phyloP scores from a whole-genome alignment of 2,797 vertebrate species.

The Rhincodon typus region DNA sequence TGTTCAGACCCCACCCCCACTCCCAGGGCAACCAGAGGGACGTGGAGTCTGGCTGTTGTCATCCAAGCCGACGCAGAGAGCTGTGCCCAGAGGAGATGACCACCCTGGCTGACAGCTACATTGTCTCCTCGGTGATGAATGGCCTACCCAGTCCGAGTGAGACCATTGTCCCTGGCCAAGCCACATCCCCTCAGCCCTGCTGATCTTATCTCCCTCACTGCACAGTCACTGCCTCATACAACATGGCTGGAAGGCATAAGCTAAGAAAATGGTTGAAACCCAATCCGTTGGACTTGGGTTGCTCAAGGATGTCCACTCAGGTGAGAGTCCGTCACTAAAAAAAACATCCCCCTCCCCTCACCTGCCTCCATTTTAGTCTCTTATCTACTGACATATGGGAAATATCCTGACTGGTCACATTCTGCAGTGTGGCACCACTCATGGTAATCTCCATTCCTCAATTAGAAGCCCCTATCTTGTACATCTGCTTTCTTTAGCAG shows the following conservation, averaged over 20 bases:
- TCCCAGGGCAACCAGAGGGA: not conserved
- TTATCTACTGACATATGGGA: not conserved
- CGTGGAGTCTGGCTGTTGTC: not conserved
- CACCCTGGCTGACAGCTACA: not conserved
- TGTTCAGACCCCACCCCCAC: not conserved
- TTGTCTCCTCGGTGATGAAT: not conserved
- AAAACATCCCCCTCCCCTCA: not conserved
- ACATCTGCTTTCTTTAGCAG: not conserved
- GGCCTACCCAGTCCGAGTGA: not conserved
- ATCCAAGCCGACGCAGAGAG: not conserved
- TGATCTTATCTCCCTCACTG: slow-evolving; percentile 9
- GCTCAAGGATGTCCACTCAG: not conserved
- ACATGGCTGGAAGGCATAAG: not conserved
- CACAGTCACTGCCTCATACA: not conserved
- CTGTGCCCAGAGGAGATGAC: not conserved
- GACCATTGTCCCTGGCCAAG: not conserved
- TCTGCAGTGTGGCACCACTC: not conserved
- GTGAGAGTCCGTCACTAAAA: not conserved
- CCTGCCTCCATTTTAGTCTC: not conserved
- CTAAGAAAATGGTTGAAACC: not conserved
- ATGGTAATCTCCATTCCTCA: not conserved
- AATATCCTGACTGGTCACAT: not conserved
- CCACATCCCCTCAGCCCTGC: not conserved
- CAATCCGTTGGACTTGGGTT: not conserved
- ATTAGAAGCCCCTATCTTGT: slow-evolving; percentile 25